phyloP scores from a whole-genome alignment of 2,113 vertebrate species.

The Silurus asotus region DNA sequence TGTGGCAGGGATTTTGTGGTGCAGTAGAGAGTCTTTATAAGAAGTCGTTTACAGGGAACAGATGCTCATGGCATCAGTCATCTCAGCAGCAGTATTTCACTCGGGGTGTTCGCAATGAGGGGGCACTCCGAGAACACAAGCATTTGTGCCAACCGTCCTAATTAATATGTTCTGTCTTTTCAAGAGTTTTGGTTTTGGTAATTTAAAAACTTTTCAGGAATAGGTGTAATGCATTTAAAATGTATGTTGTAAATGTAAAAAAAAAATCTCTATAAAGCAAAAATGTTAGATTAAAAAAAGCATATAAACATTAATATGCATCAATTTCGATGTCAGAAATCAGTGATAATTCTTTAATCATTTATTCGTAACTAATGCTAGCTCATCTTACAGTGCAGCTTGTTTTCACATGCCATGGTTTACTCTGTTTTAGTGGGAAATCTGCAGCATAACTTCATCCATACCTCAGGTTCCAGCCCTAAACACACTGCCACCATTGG shows the following conservation, averaged over 20 bases:
- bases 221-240: background rate
- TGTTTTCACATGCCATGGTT: slow-evolving; percentile 46
- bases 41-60: slow-evolving; percentile 17
- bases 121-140: slow-evolving; percentile 10
- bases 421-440: slow-evolving; percentile 80
- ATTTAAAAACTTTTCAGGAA: background rate
- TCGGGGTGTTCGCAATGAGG: background rate
- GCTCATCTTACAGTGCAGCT: background rate
- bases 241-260: background rate
- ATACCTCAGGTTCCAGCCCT: slow-evolving; percentile 81
- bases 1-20: background rate
- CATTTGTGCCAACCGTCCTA: background rate
- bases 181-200: background rate
- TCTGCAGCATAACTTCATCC: slow-evolving; percentile 87
- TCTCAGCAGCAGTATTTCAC: slow-evolving; percentile 29
- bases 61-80: slow-evolving; percentile 11
- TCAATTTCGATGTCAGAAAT: background rate
- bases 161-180: background rate
- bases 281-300: background rate
- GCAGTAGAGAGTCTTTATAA: background rate
- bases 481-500: slow-evolving; percentile 84
- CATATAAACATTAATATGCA: background rate
- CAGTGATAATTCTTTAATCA: too few relatives aligned
- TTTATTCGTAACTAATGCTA: background rate
- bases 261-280: background rate